phyloP scores from a whole-genome alignment of 2,888 invertebrate species.

The Lomographa bimaculata region DNA sequence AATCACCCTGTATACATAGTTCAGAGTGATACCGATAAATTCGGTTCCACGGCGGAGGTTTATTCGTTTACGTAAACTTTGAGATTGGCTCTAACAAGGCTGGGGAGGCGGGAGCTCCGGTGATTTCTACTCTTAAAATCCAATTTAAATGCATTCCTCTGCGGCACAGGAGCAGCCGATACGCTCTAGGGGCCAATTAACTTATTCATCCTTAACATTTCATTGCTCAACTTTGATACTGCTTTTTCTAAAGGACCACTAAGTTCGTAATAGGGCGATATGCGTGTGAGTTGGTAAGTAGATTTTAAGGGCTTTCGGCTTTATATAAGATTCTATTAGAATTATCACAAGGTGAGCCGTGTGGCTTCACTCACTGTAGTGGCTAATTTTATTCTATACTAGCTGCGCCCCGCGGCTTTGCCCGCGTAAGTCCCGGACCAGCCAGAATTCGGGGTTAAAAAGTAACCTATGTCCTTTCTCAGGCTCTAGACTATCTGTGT shows the following conservation, averaged over 20 bases:
- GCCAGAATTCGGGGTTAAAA: no score
- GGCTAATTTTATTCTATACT: no score
- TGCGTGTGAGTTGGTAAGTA: conserved; percentile 7
- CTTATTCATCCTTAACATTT: conserved; percentile 83
- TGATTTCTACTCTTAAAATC: conserved; percentile 84
- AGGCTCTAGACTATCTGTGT: no score
- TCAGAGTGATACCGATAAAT: conserved; percentile 72
- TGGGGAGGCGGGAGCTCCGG: conserved; percentile 70
- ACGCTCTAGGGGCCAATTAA: conserved; percentile 81
- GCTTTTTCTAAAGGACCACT: conserved; percentile 54
- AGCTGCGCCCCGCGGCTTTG: no score
- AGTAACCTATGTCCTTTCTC: no score
- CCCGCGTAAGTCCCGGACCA: no score
- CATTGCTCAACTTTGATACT: conserved; percentile 76
- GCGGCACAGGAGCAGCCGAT: conserved; percentile 79
- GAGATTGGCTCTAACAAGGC: conserved; percentile 82
- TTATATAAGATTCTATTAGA: no score
- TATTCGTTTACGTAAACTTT: conserved; percentile 82
- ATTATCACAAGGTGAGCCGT: no score
- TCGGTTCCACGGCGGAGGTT: conserved; percentile 69
- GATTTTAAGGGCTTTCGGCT: conserved; percentile 6
- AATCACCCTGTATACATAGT: conserved; percentile 35
- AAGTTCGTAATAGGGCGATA: conserved; percentile 28
- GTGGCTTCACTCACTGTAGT: no score
- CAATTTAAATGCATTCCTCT: conserved; percentile 84